phyloP scores from a whole-genome alignment of 2,113 vertebrate species.

The Siniperca knerii region DNA sequence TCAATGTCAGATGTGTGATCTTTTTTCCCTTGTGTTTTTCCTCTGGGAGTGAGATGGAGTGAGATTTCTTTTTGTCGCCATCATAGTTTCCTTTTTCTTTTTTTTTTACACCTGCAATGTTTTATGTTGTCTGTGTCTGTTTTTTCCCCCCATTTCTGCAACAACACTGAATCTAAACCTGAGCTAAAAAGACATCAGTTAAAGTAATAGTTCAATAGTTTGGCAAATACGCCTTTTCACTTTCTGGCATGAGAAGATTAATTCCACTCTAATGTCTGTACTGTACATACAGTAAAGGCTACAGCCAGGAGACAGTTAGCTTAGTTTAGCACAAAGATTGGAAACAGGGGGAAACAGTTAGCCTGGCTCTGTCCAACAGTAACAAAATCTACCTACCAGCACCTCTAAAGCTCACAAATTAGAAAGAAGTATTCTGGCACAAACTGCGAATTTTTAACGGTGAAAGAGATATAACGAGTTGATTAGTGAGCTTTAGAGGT shows the following conservation, averaged over 20 bases:
- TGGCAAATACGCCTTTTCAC: neutral
- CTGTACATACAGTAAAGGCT: neutral
- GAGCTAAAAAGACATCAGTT: neutral
- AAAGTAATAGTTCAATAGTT: neutral
- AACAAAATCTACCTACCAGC: neutral
- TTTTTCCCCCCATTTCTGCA: neutral
- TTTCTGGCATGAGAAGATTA: neutral
- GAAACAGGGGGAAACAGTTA: neutral
- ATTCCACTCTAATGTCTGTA: neutral
- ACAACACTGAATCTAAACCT: neutral
- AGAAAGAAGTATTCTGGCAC: neutral
- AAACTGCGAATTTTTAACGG: no score
- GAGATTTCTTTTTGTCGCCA: neutral
- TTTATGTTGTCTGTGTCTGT: neutral
- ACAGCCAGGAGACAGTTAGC: neutral
- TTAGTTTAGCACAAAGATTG: constrained; percentile 1
- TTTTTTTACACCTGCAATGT: neutral
- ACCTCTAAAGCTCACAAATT: neutral
- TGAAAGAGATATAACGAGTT: neutral
- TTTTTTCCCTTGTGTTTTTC: neutral
- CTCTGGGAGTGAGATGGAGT: neutral
- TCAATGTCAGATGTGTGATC: constrained; percentile 2
- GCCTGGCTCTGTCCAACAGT: neutral
- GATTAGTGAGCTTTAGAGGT: neutral
- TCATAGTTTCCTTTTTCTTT: neutral